Percentiles rank a stretch among this genome's conserved stretches.
These are phyloP conservation scores for Poeciliopsis presidionis DNA, from an alignment of 2,797 vertebrate species.

Conservation along the genomic window DNA sequence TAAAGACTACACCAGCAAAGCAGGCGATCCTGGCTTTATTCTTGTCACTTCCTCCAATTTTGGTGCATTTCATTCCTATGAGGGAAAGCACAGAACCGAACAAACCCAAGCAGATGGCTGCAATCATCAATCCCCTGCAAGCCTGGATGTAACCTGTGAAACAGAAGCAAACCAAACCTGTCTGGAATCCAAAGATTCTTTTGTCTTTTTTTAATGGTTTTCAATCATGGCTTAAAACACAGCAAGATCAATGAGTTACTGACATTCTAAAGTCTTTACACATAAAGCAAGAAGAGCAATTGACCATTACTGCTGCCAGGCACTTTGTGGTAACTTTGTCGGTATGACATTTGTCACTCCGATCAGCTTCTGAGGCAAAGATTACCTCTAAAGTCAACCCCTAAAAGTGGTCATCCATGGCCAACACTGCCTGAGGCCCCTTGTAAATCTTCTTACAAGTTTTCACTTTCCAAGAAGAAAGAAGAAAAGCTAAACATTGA, in stretches of 20 bases:
- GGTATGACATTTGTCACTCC: conserved; percentile 34
- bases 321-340: conserved; percentile 7
- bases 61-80: conserved; percentile 97
- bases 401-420: conserved; percentile 84
- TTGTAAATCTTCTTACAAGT: conserved; percentile 82
- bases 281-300: conserved; percentile 48
- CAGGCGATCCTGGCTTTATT: conserved; percentile 90
- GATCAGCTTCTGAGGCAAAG: conserved; percentile 79
- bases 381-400: conserved; percentile 84
- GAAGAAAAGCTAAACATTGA: conserved; percentile 81
- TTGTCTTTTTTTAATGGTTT: conserved; percentile 3
- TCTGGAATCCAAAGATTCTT: not conserved
- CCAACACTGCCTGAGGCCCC: conserved; percentile 80
- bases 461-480: conserved; percentile 67
- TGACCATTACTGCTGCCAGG: conserved; percentile 35
- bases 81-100: conserved; percentile 88
- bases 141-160: conserved; percentile 94
- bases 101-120: conserved; percentile 91
- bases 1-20: conserved; percentile 88
- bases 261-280: conserved; percentile 48
- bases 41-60: conserved; percentile 90
- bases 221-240: not conserved
- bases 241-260: conserved; percentile 37
- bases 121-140: conserved; percentile 94
- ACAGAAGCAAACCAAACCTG: conserved; percentile 7